Base-by-base conservation (phyloP, 1,140 invertebrate species). In the Lepidotrigona ventralis region DNA sequence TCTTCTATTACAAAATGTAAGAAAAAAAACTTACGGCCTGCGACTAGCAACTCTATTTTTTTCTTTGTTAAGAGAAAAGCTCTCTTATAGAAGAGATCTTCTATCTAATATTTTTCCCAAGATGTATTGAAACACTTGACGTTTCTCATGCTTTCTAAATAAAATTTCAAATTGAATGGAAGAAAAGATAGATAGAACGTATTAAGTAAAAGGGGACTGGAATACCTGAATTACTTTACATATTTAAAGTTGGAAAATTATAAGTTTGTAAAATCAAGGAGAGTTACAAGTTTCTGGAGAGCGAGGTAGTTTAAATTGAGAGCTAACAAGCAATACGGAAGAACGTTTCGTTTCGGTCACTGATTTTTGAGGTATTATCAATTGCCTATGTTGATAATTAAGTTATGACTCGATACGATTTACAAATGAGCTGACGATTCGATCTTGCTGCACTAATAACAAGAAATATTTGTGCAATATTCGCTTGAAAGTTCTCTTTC, bases 1-100 rank as follows among this genome's bases (percentile, higher is more conserved):
- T 99, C 90, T 99, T 99, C 95, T 99, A 99, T 94, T 98, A 98
- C 94, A 99, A 99, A 97, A 99, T 99, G 98, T 98, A 97, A 96
- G 96, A 87, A 79, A 85, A 76, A 87, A 79, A 85, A 76, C n/a
- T 33, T 1, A 12, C 9, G 9, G 51, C 23, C n/a, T 69, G 15
- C 51, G 60, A n/a, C 0, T 21, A 69, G 19, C 26, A 54, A 39
- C 23, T 33, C 74, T 0, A 39, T 75, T 39, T 21, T 70, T 77
- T 66, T 6, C 26, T 64, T 29, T 29, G n/a, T 63, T n/a, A n/a
- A n/a, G n/a, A n/a, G n/a, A n/a, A n/a, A n/a, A n/a, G n/a, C n/a
- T 26, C 15, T 17, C n/a, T 63, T 63, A 56, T 58, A 60, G 3
- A 60, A 60, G 58, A 60, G n/a, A n/a, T n/a, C 0, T 60, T n/a